Evolutionary conservation across 2,797 vertebrate genomes (phyloP).

Genomic region (Rhynchotus rufescens): DNA sequence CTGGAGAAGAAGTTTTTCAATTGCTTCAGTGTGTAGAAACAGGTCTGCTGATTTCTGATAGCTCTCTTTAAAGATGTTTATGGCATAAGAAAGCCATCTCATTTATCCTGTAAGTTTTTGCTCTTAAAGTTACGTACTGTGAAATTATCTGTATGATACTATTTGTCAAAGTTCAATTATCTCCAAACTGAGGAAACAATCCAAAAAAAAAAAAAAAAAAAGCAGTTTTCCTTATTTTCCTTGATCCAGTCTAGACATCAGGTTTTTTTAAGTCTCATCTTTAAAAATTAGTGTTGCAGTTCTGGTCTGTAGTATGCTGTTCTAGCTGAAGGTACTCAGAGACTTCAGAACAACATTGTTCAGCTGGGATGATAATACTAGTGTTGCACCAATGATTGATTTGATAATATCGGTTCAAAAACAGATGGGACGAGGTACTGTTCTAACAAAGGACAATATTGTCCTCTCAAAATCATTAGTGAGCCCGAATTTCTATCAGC

Average conservation of each 20-base stretch:
- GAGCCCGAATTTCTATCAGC: background rate
- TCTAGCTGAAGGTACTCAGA: background rate
- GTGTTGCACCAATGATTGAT: background rate
- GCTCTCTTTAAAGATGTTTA: background rate
- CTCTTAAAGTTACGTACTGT: background rate
- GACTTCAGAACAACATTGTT: background rate
- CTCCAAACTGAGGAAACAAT: background rate
- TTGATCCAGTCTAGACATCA: background rate
- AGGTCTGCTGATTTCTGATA: background rate
- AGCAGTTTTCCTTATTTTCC: background rate
- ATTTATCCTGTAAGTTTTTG: background rate
- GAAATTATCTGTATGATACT: background rate
- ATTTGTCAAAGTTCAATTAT: background rate
- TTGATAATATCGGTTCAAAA: background rate
- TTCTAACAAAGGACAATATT: background rate
- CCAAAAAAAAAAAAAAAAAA: background rate
- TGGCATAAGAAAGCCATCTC: background rate
- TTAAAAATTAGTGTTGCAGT: background rate
- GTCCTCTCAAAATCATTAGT: background rate
- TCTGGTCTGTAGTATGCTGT: background rate
- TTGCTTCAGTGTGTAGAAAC: background rate
- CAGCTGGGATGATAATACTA: background rate
- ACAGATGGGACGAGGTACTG: background rate
- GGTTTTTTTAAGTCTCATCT: background rate
- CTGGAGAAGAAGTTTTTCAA: background rate